These are phyloP conservation scores for Horisme vitalbata DNA, from an alignment of 2,888 invertebrate species.

Conservation along the genomic window DNA sequence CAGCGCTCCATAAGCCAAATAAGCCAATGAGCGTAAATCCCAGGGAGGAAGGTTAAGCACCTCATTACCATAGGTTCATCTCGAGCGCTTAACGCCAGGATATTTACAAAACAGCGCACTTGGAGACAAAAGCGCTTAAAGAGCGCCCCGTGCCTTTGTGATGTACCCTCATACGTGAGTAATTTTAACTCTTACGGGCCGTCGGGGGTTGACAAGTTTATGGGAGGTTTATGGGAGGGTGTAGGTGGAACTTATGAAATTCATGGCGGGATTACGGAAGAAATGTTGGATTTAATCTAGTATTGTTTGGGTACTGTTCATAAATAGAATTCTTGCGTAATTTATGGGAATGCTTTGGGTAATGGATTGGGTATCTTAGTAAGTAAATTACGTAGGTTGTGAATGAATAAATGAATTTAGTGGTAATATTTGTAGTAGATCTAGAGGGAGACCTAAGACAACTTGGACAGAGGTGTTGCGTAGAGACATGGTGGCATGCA, in stretches of 20 bases:
- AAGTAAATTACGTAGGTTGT: too few species aligned
- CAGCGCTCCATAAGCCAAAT: conserved; percentile 2
- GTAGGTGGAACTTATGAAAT: conserved; percentile 24
- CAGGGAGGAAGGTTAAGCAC: conserved; percentile 25
- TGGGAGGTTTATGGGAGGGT: conserved; percentile 27
- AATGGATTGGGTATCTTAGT: neutral
- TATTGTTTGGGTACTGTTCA: conserved; percentile 4
- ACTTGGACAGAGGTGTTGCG: too few species aligned
- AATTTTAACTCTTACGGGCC: conserved; percentile 25
- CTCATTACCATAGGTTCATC: conserved; percentile 34
- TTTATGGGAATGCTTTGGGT: neutral
- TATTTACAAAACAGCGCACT: conserved; percentile 35
- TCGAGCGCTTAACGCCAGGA: conserved; percentile 29
- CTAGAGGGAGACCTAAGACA: too few species aligned
- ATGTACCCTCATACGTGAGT: conserved; percentile 26
- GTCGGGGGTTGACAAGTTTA: conserved; percentile 27
- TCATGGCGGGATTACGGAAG: conserved; percentile 23
- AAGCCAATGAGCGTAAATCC: conserved; percentile 20
- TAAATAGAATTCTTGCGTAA: neutral
- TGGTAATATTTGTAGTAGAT: too few species aligned
- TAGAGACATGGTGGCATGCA: too few species aligned
- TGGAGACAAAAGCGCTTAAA: conserved; percentile 30
- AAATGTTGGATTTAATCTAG: conserved; percentile 15
- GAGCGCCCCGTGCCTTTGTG: conserved; percentile 17
- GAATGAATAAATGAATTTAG: too few species aligned